These are phyloP conservation scores for Stylophora pistillata DNA, from an alignment of 64 coral and sea anemone genomes.

Conservation along the genomic window DNA sequence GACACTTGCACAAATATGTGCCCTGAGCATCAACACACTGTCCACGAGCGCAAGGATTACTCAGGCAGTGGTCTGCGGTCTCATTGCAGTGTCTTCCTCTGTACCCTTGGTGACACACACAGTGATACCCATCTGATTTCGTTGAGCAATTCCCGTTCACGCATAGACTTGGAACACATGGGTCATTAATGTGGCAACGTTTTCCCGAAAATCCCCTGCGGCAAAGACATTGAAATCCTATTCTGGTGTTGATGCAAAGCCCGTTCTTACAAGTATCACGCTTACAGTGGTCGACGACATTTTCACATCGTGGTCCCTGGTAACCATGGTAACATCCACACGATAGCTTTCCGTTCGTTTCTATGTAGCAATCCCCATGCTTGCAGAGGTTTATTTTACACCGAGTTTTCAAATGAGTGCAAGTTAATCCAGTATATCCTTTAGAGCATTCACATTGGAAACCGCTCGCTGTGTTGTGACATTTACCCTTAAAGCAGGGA, in stretches of 20 bases:
- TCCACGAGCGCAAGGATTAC: slow-evolving; percentile 65
- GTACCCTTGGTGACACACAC: slow-evolving; percentile 54
- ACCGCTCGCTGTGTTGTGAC: slow-evolving; percentile 7
- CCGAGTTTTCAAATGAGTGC: slow-evolving; percentile 4
- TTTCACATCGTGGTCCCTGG: slow-evolving; percentile 63
- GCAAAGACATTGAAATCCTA: slow-evolving; percentile 75
- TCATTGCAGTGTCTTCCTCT: slow-evolving; percentile 61
- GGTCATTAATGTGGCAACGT: slow-evolving; percentile 54
- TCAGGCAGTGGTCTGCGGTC: slow-evolving; percentile 35
- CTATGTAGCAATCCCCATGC: slow-evolving; percentile 35
- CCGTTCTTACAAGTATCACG: slow-evolving; percentile 67
- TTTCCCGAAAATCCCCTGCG: slow-evolving; percentile 56
- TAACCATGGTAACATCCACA: slow-evolving; percentile 57
- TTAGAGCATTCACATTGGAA: slow-evolving; percentile 62
- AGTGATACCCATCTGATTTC: slow-evolving; percentile 38
- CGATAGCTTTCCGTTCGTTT: not conserved
- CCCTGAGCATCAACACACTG: slow-evolving; percentile 29
- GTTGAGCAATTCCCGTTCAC: slow-evolving; percentile 58
- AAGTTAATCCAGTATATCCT: slow-evolving; percentile 36
- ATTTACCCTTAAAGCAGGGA: slow-evolving; percentile 66
- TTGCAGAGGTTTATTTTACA: slow-evolving; percentile 17
- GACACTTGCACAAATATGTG: slow-evolving; percentile 66
- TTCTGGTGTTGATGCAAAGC: slow-evolving; percentile 30
- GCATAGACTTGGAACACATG: slow-evolving; percentile 61
- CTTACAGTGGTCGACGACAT: slow-evolving; percentile 31